phyloP scores from a whole-genome alignment of 2,113 vertebrate species.

The Machaerirhynchus nigripectus region DNA sequence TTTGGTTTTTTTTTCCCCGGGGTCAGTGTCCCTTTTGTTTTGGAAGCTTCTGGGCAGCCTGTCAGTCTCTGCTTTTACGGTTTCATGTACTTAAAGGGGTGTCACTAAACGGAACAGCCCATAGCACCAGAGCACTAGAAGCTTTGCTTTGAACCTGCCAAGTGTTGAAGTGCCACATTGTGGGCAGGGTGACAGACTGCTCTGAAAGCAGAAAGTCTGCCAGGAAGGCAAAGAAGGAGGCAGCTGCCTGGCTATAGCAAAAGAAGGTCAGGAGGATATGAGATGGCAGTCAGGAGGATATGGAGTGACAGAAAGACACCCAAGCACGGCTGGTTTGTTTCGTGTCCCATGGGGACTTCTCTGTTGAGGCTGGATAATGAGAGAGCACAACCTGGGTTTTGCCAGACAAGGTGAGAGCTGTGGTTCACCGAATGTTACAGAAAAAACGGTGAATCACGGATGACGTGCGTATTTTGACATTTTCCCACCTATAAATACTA shows the following conservation, averaged over 20 bases:
- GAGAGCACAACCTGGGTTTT: neutral
- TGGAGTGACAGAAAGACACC: neutral
- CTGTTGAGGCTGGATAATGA: neutral
- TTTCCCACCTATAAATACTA: neutral
- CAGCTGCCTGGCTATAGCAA: neutral
- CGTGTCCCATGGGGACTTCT: neutral
- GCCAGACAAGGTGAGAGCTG: neutral
- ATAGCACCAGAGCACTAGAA: neutral
- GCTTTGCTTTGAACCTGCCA: neutral
- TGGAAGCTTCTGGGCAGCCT: neutral
- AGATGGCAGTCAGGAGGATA: neutral
- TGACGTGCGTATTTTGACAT: neutral
- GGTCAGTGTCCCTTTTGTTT: neutral
- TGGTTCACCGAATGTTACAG: neutral
- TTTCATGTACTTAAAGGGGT: neutral
- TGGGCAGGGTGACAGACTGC: neutral
- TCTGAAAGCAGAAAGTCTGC: neutral
- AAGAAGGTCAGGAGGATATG: neutral
- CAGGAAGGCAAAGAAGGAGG: neutral
- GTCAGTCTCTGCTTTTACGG: neutral
- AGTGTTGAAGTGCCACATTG: neutral
- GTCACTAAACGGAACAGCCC: neutral
- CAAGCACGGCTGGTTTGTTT: rapidly evolving
- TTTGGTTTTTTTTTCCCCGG: too few species aligned
- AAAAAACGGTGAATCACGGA: neutral